Evolutionary conservation across 1,140 invertebrate species (phyloP).

Genomic region (Trichomalopsis sarcophagae): DNA sequence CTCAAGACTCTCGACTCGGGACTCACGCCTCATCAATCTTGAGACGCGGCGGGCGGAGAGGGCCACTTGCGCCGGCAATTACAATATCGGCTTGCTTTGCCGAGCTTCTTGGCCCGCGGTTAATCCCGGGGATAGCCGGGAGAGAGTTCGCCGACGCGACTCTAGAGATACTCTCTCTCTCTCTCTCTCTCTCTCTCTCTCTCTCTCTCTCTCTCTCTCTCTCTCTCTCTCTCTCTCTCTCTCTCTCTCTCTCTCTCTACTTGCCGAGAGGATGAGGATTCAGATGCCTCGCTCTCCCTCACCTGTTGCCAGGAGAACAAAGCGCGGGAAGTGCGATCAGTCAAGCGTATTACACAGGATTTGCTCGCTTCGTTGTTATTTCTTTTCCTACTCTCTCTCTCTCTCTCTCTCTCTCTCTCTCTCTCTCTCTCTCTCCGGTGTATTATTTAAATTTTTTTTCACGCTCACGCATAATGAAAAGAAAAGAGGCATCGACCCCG

Average conservation of each 20-base stretch:
- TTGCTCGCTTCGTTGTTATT: too few species aligned
- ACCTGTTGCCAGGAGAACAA: slow-evolving; percentile 68
- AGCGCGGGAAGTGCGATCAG: not conserved
- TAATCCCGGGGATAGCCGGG: slow-evolving; percentile 64
- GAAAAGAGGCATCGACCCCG: not conserved
- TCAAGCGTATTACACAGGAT: not conserved
- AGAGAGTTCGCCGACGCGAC: slow-evolving; percentile 43
- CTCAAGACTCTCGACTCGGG: slow-evolving; percentile 41
- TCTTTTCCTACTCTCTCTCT: too few species aligned
- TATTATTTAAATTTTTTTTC: too few species aligned
- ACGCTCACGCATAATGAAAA: not conserved
- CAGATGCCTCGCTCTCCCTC: slow-evolving; percentile 52
- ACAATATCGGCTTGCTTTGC: slow-evolving; percentile 72
- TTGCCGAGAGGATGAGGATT: slow-evolving; percentile 60
- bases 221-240: slow-evolving; percentile 59
- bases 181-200: slow-evolving; percentile 52
- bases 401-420: too few species aligned
- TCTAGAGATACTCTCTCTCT: slow-evolving; percentile 56
- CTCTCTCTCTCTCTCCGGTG: too few species aligned
- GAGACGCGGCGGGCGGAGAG: slow-evolving; percentile 8
- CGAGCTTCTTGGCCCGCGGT: slow-evolving; percentile 67
- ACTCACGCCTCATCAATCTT: slow-evolving; percentile 73
- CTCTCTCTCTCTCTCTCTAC: slow-evolving; percentile 56
- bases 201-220: slow-evolving; percentile 51
- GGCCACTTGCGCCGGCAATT: slow-evolving; percentile 71